A percentile compares a stretch with the other conserved stretches of the same genome.
Conservation (phyloP, 2,113 vertebrate genomes). For the Meriones unguiculatus region DNA sequence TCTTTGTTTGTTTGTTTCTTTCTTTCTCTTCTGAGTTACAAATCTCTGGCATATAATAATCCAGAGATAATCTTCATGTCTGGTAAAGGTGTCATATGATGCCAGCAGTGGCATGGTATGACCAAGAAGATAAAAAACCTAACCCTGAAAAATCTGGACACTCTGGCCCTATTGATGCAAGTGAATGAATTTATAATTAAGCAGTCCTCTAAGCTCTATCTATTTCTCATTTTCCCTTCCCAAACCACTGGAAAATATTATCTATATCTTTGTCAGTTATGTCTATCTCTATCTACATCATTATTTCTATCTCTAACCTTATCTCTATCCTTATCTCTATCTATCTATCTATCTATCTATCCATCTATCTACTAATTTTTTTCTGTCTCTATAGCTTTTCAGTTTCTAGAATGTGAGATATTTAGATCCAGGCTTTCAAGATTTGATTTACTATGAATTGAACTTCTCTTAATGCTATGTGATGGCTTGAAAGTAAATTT, state of each 20-base stretch:
- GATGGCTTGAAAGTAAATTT: background rate
- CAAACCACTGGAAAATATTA: background rate
- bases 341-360: background rate
- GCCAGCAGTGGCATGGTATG: background rate
- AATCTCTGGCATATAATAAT: background rate
- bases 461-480: background rate
- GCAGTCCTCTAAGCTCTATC: background rate
- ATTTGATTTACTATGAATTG: background rate
- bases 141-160: background rate
- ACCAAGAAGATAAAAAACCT: too few species aligned
- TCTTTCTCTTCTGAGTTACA: background rate
- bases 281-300: too few species aligned
- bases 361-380: background rate
- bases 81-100: background rate
- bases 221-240: rapidly evolving
- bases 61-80: background rate
- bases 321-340: background rate
- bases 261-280: background rate
- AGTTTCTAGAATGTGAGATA: background rate
- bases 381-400: background rate
- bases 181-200: background rate
- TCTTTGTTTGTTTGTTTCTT: too few species aligned
- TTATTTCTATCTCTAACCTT: background rate
- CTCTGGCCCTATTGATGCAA: background rate
- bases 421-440: background rate